Evolutionary conservation across 2,797 vertebrate genomes (phyloP).

Genomic region (Crenuchus spilurus): DNA sequence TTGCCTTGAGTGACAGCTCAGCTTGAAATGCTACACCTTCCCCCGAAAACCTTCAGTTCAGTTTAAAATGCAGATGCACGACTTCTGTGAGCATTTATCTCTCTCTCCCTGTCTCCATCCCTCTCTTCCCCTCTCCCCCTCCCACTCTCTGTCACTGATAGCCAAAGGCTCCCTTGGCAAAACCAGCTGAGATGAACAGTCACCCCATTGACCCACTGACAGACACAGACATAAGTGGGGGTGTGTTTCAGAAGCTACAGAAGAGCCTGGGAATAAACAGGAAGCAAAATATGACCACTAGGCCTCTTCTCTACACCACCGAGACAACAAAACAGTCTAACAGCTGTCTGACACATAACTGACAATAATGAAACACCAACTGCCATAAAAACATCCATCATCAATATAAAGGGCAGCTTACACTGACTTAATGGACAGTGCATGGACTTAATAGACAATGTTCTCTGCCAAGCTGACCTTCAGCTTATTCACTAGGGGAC

Average conservation of each 20-base stretch:
- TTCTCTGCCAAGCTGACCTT: no score
- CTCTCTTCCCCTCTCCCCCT: neutral
- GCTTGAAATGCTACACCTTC: neutral
- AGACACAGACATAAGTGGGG: slow-evolving; percentile 1
- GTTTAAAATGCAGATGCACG: slow-evolving; percentile 18
- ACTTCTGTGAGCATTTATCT: slow-evolving; percentile 2
- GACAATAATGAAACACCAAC: neutral
- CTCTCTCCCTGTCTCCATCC: neutral
- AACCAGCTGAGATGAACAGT: slow-evolving; percentile 36
- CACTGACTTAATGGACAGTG: no score
- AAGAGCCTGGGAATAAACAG: slow-evolving; percentile 1
- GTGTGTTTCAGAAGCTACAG: neutral
- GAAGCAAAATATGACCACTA: neutral
- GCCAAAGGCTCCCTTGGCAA: slow-evolving; percentile 18
- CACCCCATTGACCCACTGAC: slow-evolving; percentile 23
- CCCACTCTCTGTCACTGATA: neutral
- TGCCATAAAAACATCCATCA: no score
- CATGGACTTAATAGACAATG: no score
- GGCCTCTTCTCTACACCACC: neutral
- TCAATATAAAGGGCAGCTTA: no score
- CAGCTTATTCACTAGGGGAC: no score
- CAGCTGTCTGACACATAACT: slow-evolving; percentile 20
- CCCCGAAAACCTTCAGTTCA: neutral
- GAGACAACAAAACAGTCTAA: slow-evolving; percentile 2
- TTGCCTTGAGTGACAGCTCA: neutral